Base-by-base conservation (phyloP, 2,113 vertebrate species). In the Cervus canadensis region DNA sequence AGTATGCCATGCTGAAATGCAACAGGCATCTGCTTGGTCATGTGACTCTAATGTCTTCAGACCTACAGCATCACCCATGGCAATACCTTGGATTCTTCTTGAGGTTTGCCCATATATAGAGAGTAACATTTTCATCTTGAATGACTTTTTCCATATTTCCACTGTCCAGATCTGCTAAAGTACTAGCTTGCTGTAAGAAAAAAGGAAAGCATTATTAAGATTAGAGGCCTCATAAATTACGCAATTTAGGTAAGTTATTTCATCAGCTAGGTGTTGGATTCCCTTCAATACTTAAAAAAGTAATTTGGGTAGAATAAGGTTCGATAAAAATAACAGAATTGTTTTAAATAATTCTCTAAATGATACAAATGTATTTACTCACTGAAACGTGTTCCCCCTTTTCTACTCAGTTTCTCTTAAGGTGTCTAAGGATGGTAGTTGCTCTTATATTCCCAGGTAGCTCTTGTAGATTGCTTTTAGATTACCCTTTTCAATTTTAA, bases 101-200 rank as follows among this genome's bases (percentile, higher is more conserved):
- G 94, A 99, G 99, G 98, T 99, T 99, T 81, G 99, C 99, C 99
- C 99, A 99, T 76, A 99, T 87, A 94, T 99, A 99, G 7, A 99
- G 97, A 3, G 99, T 99, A 25, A 99, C 8, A 30, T 99, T 99
- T 67, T 99, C 98, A 83, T 99, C 98, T 95, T 91, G 98, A 83
- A 99, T 98, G 91, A 99, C 98, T 60, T 98, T 98, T 92, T 99
- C 99, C 99, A 99, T 99, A 98, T 99, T 99, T 83, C 99, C 99
- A 0, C 99, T 99, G 87, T 99, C 99, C 4, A 98, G 98, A 98
- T 99, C 99, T 33, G 98, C 98, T 74, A 98, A 98, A 23, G 86
- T 93, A 56, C 92, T 99, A 88, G 99, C 99, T 26, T 78, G 96
- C 99, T 99, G 59, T 43, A 95, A 98, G 91, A 96, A 40, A 82